Conservation (phyloP, 1,140 invertebrate species). For the Drosophila teissieri region DNA sequence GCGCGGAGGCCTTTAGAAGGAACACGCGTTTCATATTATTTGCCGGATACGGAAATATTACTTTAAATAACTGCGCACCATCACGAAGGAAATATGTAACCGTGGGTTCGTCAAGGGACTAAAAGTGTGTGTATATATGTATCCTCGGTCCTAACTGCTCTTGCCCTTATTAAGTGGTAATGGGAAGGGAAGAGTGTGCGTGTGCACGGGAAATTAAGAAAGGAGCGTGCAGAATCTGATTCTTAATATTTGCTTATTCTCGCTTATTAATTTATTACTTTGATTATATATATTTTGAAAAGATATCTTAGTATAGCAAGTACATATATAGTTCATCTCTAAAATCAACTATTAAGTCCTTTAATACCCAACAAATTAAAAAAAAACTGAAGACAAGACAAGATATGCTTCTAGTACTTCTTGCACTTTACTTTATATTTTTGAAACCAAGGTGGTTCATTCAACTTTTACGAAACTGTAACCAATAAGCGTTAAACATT, state of each 20-base stretch:
- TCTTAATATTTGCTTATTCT: conserved; percentile 68
- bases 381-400: too few species aligned
- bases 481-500: too few species aligned
- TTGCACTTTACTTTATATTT: too few species aligned
- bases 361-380: too few species aligned
- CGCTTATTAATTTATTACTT: conserved; percentile 58
- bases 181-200: conserved; percentile 48
- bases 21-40: conserved; percentile 76
- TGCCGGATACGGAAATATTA: conserved; percentile 79
- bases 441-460: too few species aligned
- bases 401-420: too few species aligned
- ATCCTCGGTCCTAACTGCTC: conserved; percentile 15
- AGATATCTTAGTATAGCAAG: background rate
- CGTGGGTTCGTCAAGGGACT: conserved; percentile 20
- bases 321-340: background rate
- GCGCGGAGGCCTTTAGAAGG: conserved; percentile 2
- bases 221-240: conserved; percentile 73
- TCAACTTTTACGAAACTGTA: too few species aligned
- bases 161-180: conserved; percentile 28
- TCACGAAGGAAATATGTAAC: conserved; percentile 18
- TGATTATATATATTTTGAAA: conserved; percentile 9
- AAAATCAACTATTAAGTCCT: too few species aligned
- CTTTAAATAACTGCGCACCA: conserved; percentile 74
- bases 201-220: conserved; percentile 81
- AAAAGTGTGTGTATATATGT: conserved; percentile 1